Conservation (phyloP, 2,113 vertebrate genomes). For the Upupa epops region DNA sequence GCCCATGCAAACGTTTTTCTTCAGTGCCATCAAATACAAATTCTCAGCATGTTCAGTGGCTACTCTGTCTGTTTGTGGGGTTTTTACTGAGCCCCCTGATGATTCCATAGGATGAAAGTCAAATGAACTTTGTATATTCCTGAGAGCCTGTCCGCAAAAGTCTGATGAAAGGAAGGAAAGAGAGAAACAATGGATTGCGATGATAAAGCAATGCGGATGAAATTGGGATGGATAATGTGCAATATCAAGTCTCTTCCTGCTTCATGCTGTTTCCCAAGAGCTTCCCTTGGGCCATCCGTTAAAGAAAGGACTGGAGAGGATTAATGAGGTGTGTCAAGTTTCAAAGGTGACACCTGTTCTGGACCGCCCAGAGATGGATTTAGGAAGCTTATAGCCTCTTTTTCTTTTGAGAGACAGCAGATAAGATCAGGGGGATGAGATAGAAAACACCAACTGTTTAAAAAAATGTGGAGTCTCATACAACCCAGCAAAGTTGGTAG, state of each 20-base stretch:
- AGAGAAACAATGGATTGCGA: background rate
- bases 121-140: background rate
- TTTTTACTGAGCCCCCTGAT: background rate
- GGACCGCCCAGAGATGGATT: background rate
- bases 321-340: background rate
- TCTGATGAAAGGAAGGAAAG: background rate
- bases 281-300: background rate
- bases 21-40: background rate
- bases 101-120: background rate
- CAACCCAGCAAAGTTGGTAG: background rate
- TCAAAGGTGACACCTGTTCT: background rate
- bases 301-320: background rate
- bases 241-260: conserved; percentile 18
- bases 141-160: background rate
- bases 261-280: conserved; percentile 8
- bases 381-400: background rate
- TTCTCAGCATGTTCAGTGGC: background rate
- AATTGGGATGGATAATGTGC: background rate
- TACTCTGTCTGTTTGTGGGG: background rate
- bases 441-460: background rate
- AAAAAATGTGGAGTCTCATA: background rate
- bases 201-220: background rate
- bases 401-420: background rate
- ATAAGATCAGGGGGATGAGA: background rate
- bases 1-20: background rate